phyloP scores from a whole-genome alignment of 35 echinoderm and acorn worm genomes.

The Hemicentrotus pulcherrimus region DNA sequence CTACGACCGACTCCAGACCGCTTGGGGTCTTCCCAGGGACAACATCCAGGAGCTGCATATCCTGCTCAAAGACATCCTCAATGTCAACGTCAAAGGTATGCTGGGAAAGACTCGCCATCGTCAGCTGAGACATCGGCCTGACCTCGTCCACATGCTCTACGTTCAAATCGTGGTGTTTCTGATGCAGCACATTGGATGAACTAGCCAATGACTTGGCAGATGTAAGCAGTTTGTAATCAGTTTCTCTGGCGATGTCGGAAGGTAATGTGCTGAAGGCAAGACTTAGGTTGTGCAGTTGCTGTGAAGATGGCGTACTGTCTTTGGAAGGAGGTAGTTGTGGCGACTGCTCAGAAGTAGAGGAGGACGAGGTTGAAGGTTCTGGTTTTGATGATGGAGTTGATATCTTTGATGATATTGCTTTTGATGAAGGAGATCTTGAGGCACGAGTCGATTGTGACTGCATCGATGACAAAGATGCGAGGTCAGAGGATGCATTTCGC shows the following conservation, averaged over 20 bases:
- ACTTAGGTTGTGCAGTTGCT: neutral
- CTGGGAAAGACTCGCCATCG: neutral
- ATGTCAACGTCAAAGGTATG: neutral
- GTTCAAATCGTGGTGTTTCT: neutral
- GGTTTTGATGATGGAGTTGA: neutral
- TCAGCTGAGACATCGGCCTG: neutral
- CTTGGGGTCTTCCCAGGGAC: neutral
- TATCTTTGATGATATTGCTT: neutral
- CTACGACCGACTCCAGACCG: neutral
- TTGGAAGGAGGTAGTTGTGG: neutral
- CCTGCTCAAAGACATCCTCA: conserved; percentile 7
- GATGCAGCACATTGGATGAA: neutral
- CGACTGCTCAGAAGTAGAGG: neutral
- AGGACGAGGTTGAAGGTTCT: neutral
- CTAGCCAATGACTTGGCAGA: neutral
- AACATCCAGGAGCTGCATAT: neutral
- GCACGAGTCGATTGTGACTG: neutral
- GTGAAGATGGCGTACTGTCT: neutral
- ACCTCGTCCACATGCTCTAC: neutral
- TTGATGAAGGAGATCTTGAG: too few species aligned
- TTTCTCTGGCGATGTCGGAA: neutral
- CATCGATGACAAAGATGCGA: neutral
- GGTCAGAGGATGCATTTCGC: neutral
- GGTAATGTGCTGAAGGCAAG: neutral
- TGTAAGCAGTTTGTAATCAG: neutral